These are phyloP conservation scores for Plemyria rubiginata DNA, from an alignment of 2,888 invertebrate genomes.

Conservation along the genomic window DNA sequence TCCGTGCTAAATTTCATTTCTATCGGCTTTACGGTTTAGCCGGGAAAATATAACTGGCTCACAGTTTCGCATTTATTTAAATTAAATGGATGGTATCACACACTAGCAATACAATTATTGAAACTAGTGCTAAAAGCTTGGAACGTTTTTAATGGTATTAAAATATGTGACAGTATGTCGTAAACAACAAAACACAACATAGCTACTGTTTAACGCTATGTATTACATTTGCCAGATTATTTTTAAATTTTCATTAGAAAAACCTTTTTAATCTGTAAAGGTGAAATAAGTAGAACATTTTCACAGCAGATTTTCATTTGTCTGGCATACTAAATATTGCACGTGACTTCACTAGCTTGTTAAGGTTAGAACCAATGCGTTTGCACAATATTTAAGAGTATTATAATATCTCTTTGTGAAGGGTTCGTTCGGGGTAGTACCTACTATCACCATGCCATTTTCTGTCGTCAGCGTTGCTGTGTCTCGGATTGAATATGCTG, in stretches of 20 bases:
- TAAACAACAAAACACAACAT: conserved; percentile 23
- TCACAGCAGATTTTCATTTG: not conserved
- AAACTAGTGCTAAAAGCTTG: conserved; percentile 11
- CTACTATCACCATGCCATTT: no score
- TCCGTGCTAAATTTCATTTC: no score
- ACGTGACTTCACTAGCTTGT: not conserved
- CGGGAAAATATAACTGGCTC: no score
- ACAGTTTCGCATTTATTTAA: no score
- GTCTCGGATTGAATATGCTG: no score
- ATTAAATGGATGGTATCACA: not conserved
- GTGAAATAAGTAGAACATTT: not conserved
- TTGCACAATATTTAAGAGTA: not conserved
- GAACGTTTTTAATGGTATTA: conserved; percentile 45
- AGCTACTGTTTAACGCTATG: conserved; percentile 15
- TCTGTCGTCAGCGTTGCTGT: no score
- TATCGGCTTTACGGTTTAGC: no score
- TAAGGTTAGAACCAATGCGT: not conserved
- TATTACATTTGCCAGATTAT: conserved; percentile 22
- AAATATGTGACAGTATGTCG: conserved; percentile 42
- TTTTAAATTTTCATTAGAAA: conserved; percentile 18
- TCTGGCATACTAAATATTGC: not conserved
- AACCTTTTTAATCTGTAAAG: conserved; percentile 11
- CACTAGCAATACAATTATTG: not conserved
- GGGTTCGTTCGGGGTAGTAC: no score
- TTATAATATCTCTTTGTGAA: no score